These are phyloP conservation scores for Esox lucius DNA, from an alignment of 2,797 vertebrate species.

Conservation along the genomic window DNA sequence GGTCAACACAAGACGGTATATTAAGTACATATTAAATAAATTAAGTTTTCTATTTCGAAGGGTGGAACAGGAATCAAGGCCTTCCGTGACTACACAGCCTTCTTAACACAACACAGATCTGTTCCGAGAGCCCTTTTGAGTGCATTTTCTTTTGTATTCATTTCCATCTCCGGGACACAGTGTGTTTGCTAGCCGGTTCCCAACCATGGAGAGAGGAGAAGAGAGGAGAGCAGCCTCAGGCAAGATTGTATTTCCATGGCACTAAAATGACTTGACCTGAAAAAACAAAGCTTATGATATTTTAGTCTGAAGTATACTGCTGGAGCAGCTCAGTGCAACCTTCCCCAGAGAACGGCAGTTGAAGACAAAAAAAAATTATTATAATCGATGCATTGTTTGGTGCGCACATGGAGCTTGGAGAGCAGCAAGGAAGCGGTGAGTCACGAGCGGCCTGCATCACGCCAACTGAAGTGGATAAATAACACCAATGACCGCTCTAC, in stretches of 20 bases:
- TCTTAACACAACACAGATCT: constrained; percentile 12
- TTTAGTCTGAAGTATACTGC: constrained; percentile 64
- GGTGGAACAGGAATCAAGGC: not conserved
- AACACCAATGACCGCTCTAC: constrained; percentile 66
- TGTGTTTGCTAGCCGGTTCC: constrained; percentile 35
- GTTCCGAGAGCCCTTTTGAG: constrained; percentile 27
- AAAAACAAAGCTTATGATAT: constrained; percentile 77
- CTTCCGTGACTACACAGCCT: constrained; percentile 34
- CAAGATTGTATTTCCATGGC: constrained; percentile 49
- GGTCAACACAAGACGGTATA: not conserved
- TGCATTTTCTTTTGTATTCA: constrained; percentile 11
- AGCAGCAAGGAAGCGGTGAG: constrained; percentile 69
- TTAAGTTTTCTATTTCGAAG: not conserved
- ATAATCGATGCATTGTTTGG: constrained; percentile 65
- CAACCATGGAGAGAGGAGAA: constrained; percentile 25
- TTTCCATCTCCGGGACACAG: too few relatives aligned
- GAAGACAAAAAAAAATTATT: constrained; percentile 45
- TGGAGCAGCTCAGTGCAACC: constrained; percentile 42
- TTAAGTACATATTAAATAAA: too few relatives aligned
- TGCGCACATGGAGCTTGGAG: constrained; percentile 50
- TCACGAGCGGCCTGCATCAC: constrained; percentile 76
- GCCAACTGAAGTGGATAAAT: constrained; percentile 73
- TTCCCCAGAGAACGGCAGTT: constrained; percentile 57
- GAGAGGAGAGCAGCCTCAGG: constrained; percentile 51
- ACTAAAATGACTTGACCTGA: constrained; percentile 74